Evolutionary conservation across 2,888 invertebrate species (phyloP), one percentile per base, ranked within the genome.

Genomic region (Oligia strigilis): DNA sequence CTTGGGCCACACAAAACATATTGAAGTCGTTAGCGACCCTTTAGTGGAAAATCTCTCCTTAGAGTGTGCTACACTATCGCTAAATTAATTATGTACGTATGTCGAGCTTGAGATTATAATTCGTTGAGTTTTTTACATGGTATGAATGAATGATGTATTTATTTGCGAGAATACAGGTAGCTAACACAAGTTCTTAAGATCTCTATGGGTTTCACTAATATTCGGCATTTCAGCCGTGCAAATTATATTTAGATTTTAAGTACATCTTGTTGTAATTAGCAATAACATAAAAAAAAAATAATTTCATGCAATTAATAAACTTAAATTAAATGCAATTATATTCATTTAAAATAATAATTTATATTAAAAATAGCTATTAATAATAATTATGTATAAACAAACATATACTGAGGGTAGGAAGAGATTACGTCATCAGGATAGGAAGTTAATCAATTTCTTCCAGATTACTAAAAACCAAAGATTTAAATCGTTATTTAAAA

Each of bases 21-120:
- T 82, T 82, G 70, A 71, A 81, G 77, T 76, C 75, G 60, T 77
- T 73, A 65, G 72, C 40, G 69, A 77, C 80, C 89, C 87, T 82
- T 82, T 65, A 72, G 76, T 75, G 76, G 87, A 64, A 72, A 85
- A 84, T 73, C 78, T 73, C 69, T 75, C 62, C 86, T 85, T 82
- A 77, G 52, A 62, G 43, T 71, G 66, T 86, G 43, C 36, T 74
- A 29, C 23, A 8, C n/a, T 70, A 62, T n/a, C 52, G 40, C 46
- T 52, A 71, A 82, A 83, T 82, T 82, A 86, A 74, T 82, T 80
- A 82, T 77, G 49, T 67, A 77, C 62, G n/a, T 80, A 46, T 69
- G 52, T 6, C 46, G 6, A 75, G 52, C 52, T 62, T 36, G 46
- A 62, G 52, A 67, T 83, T 83, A 62, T 69, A 77, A 75, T 82